Evolutionary conservation across 2,888 invertebrate species (phyloP).

Genomic region (Iphiclides podalirius): DNA sequence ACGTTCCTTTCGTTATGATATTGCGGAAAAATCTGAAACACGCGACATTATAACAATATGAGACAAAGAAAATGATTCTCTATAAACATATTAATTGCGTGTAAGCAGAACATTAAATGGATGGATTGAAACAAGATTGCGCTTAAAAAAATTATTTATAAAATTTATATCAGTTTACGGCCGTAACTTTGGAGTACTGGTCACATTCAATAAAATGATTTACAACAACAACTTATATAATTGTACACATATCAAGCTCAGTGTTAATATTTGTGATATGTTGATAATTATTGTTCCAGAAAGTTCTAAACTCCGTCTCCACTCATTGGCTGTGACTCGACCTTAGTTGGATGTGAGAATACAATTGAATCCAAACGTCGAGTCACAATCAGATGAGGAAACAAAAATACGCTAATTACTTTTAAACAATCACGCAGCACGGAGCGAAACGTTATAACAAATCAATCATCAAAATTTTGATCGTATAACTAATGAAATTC

Average conservation of each 20-base stretch:
- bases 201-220: neutral
- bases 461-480: too few relatives aligned
- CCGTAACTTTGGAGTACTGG: constrained; percentile 1
- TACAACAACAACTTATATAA: constrained; percentile 1
- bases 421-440: neutral
- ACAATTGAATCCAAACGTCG: neutral
- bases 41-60: too few relatives aligned
- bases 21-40: too few relatives aligned
- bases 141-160: neutral
- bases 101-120: too few relatives aligned
- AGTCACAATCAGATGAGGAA: constrained; percentile 28
- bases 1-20: too few relatives aligned
- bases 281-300: constrained; percentile 37
- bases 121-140: neutral
- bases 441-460: neutral
- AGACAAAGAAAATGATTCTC: too few relatives aligned
- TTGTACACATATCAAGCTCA: constrained; percentile 27
- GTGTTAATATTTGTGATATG: constrained; percentile 37
- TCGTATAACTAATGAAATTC: too few relatives aligned
- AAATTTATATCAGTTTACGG: neutral
- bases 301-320: neutral
- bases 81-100: too few relatives aligned
- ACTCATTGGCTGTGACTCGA: constrained; percentile 1
- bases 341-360: too few relatives aligned
- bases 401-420: constrained; percentile 2